A percentile compares a stretch with the other conserved stretches of the same genome.
phyloP scores from a whole-genome alignment of 2,113 vertebrate species.

The Tragelaphus imberbis region DNA sequence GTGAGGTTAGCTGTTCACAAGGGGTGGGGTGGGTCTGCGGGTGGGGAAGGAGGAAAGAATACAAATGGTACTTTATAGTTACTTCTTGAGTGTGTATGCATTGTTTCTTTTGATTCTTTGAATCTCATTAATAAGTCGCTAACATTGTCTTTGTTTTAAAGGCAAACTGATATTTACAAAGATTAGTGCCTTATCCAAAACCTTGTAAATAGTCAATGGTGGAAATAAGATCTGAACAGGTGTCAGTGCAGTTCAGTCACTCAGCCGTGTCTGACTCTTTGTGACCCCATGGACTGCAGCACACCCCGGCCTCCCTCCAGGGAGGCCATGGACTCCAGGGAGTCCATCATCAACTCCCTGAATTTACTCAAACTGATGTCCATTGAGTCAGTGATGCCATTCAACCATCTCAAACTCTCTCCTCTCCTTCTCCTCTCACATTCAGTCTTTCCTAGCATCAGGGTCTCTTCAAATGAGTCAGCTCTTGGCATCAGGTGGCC shows the following conservation, averaged over 20 bases:
- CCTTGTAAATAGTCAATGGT: neutral
- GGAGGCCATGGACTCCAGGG: no score
- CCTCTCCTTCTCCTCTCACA: neutral
- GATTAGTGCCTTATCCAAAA: neutral
- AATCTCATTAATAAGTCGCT: neutral
- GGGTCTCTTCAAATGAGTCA: neutral
- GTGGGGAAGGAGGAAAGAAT: neutral
- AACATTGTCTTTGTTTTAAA: neutral
- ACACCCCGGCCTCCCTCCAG: neutral
- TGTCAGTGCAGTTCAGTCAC: neutral
- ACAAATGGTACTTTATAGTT: neutral
- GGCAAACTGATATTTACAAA: neutral
- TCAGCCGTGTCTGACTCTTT: rapidly evolving
- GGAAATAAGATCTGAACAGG: neutral
- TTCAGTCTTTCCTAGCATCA: neutral
- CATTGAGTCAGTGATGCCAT: neutral
- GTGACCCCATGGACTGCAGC: rapidly evolving
- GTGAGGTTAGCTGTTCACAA: neutral
- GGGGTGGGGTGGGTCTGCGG: neutral
- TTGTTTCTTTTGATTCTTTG: neutral
- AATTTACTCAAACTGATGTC: neutral
- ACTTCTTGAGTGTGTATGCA: neutral
- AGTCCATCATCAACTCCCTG: neutral
- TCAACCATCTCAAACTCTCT: neutral
- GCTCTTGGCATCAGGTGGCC: neutral